phyloP scores from a whole-genome alignment of 2,113 vertebrate genomes.

The Dolichotis patagonum region DNA sequence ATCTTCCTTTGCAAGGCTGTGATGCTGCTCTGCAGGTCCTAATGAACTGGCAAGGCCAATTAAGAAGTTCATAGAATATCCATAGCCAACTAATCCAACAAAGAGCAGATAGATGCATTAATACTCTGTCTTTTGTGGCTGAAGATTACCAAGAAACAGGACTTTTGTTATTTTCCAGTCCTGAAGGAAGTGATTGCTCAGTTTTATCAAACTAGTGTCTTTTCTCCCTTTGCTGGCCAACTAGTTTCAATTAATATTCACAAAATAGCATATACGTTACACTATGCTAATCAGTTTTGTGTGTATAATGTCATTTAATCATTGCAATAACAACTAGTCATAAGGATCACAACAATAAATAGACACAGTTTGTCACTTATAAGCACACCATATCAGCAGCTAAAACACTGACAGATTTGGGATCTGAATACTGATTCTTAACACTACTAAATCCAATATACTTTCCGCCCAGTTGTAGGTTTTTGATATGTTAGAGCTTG shows the following conservation, averaged over 20 bases:
- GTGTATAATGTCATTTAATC: background rate
- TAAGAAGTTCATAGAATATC: slow-evolving; percentile 78
- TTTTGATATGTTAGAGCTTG: background rate
- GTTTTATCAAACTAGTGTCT: background rate
- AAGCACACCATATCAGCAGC: background rate
- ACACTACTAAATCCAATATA: background rate
- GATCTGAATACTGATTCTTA: background rate
- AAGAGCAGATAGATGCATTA: slow-evolving; percentile 32
- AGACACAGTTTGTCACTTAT: background rate
- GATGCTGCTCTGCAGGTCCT: slow-evolving; percentile 50
- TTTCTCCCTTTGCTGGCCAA: background rate
- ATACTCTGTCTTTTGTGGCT: slow-evolving; percentile 39
- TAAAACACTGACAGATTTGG: background rate
- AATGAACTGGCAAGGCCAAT: slow-evolving; percentile 80
- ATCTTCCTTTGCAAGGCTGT: slow-evolving; percentile 76
- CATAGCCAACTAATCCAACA: slow-evolving; percentile 28
- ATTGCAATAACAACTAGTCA: background rate
- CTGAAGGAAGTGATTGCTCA: background rate
- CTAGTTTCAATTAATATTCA: background rate
- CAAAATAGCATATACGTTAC: background rate
- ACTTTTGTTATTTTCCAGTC: slow-evolving; percentile 14
- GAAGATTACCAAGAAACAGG: slow-evolving; percentile 17
- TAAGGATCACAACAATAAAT: background rate
- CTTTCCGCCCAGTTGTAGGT: background rate
- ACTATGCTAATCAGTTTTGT: background rate